These are phyloP conservation scores for Drosophila malerkotliana DNA, from an alignment of 1,140 invertebrate genomes.

Conservation along the genomic window DNA sequence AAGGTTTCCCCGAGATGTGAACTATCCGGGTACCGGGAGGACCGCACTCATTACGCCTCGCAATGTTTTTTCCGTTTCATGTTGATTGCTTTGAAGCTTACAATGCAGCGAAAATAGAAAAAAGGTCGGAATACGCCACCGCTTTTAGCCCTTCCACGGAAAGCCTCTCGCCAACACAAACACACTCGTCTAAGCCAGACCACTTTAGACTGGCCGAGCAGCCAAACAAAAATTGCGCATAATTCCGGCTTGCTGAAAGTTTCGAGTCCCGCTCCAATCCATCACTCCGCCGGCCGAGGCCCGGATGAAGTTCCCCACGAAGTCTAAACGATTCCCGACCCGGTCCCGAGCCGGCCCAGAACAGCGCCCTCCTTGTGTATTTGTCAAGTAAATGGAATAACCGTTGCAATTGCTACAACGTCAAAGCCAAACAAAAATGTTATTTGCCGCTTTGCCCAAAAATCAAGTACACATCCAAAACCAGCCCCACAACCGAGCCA, in stretches of 20 bases:
- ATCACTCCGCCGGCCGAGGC: conserved; percentile 1
- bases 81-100: conserved; percentile 70
- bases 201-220: conserved; percentile 53
- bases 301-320: conserved; percentile 3
- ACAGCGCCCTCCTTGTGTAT: conserved; percentile 56
- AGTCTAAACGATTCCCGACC: neutral
- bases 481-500: conserved; percentile 6
- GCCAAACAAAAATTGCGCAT: conserved; percentile 77
- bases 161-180: conserved; percentile 60
- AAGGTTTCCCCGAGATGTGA: neutral
- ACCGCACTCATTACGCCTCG: conserved; percentile 30
- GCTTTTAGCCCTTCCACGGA: conserved; percentile 7
- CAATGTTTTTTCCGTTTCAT: conserved; percentile 51
- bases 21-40: conserved; percentile 6
- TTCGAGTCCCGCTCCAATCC: conserved; percentile 31
- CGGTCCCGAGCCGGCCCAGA: neutral
- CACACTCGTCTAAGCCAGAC: conserved; percentile 56
- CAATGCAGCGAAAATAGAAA: conserved; percentile 10
- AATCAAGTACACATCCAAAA: conserved; percentile 76
- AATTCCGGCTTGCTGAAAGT: conserved; percentile 71
- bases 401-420: conserved; percentile 80
- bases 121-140: conserved; percentile 28
- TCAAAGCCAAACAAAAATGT: conserved; percentile 82
- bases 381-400: conserved; percentile 82
- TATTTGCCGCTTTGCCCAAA: conserved; percentile 81